A percentile compares a stretch with the other conserved stretches of the same genome.
Evolutionary conservation across 2,888 invertebrate species (phyloP).

Genomic region (Catocala sponsa): DNA sequence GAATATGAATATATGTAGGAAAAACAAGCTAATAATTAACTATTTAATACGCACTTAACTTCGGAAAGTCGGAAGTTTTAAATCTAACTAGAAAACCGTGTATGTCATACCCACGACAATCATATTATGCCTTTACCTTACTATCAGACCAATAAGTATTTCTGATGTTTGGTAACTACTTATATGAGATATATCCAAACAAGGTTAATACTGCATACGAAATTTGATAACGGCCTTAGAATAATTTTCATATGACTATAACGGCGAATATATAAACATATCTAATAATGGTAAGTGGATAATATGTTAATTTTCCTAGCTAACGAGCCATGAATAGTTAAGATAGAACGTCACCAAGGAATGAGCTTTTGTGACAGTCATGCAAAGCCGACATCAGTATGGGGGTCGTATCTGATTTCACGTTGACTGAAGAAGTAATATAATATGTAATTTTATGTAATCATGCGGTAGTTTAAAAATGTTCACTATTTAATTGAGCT

Average conservation of each 20-base stretch:
- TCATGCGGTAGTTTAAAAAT: no score
- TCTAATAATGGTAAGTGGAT: constrained; percentile 18
- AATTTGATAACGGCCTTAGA: background rate
- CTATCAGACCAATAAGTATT: no score
- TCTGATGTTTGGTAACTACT: background rate
- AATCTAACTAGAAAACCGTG: no score
- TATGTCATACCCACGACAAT: no score
- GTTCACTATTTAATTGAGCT: no score
- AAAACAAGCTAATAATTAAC: no score
- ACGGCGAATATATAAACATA: constrained; percentile 17
- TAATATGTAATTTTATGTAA: no score
- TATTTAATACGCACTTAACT: no score
- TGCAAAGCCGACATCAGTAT: constrained; percentile 53
- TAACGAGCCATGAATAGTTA: constrained; percentile 64
- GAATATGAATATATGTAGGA: no score
- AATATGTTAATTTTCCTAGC: constrained; percentile 43
- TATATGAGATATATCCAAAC: background rate
- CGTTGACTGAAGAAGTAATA: constrained; percentile 14
- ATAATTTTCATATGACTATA: constrained; percentile 5
- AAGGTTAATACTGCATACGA: background rate
- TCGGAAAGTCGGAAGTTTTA: no score
- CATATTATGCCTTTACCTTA: no score
- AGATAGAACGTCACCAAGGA: constrained; percentile 54
- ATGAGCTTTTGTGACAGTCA: constrained; percentile 56
- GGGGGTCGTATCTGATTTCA: constrained; percentile 57